These are phyloP conservation scores for Tragelaphus scriptus DNA, from an alignment of 2,113 vertebrate species.

Conservation along the genomic window DNA sequence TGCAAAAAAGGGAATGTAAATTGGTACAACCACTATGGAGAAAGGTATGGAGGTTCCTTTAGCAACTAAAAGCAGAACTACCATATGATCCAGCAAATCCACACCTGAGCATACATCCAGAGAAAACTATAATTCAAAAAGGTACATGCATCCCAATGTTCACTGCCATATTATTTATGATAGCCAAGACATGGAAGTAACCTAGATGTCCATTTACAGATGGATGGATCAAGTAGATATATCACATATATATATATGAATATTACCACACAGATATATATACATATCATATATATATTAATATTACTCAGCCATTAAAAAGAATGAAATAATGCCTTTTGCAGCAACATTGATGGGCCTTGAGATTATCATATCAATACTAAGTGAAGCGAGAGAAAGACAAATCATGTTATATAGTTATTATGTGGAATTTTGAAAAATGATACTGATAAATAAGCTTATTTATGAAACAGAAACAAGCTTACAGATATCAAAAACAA, in stretches of 20 bases:
- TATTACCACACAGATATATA: neutral
- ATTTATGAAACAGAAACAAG: neutral
- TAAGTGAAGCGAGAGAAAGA: neutral
- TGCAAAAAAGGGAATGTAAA: neutral
- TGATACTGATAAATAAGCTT: neutral
- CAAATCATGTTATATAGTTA: neutral
- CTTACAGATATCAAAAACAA: neutral
- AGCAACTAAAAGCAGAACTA: neutral
- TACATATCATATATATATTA: rapidly evolving
- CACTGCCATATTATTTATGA: neutral
- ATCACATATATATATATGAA: neutral
- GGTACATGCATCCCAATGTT: neutral
- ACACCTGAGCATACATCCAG: neutral
- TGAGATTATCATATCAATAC: neutral
- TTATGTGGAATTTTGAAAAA: neutral
- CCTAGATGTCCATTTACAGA: neutral
- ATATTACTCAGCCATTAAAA: neutral
- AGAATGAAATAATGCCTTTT: neutral
- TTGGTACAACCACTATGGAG: neutral
- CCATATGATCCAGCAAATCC: neutral
- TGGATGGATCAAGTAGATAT: neutral
- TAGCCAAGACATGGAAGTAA: neutral
- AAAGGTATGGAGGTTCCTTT: neutral
- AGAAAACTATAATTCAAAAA: neutral
- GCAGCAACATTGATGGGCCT: neutral